Percentiles rank a stretch among this genome's conserved stretches.
These are phyloP conservation scores for Nephrotoma flavescens DNA, from an alignment of 2,888 invertebrate genomes.

Conservation along the genomic window DNA sequence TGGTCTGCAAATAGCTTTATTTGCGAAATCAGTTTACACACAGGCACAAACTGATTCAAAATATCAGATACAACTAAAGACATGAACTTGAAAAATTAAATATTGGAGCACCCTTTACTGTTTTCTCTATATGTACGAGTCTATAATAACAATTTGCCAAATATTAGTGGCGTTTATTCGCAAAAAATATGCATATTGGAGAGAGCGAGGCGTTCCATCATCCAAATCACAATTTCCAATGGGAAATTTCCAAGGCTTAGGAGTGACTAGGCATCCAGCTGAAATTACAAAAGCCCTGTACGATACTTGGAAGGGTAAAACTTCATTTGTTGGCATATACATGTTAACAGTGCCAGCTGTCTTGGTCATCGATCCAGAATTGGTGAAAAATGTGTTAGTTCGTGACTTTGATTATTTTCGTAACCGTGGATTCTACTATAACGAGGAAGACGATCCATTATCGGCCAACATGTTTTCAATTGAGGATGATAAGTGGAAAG, in stretches of 20 bases:
- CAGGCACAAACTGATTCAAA: too few relatives aligned
- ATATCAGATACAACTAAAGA: too few relatives aligned
- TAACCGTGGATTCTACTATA: constrained; percentile 14
- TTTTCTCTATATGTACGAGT: too few relatives aligned
- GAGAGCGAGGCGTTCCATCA: not conserved
- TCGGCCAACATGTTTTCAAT: constrained; percentile 15
- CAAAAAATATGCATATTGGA: not conserved
- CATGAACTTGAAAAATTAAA: too few relatives aligned
- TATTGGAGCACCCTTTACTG: too few relatives aligned
- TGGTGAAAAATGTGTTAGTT: constrained; percentile 16
- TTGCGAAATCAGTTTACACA: too few relatives aligned
- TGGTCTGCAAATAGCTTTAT: too few relatives aligned
- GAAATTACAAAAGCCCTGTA: not conserved
- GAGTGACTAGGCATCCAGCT: not conserved
- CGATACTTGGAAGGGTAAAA: not conserved
- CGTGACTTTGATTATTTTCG: constrained; percentile 19
- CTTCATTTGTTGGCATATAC: not conserved
- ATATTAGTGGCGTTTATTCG: not conserved
- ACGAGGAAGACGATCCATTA: constrained; percentile 17
- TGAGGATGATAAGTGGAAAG: constrained; percentile 25
- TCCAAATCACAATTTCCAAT: not conserved
- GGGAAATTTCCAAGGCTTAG: not conserved
- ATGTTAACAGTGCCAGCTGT: not conserved
- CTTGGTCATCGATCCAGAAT: constrained; percentile 10
- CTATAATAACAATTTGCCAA: too few relatives aligned